These are phyloP conservation scores for Caenorhabditis plicata DNA, from an alignment of 2,888 invertebrate genomes.

Conservation along the genomic window DNA sequence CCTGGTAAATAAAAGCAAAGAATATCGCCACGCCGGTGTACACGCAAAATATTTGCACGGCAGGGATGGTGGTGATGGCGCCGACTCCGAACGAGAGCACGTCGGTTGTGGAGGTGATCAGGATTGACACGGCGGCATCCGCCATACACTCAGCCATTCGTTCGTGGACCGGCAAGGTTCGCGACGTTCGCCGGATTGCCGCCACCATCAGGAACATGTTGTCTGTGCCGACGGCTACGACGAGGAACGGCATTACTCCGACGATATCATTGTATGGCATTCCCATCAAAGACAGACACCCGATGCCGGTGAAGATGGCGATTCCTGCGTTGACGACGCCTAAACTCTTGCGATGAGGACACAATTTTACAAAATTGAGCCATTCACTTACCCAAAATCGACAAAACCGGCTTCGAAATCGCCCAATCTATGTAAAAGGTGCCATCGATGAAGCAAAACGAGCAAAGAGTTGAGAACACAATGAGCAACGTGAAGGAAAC, in stretches of 20 bases:
- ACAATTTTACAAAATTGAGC: background rate
- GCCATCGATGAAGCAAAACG: conserved; percentile 77
- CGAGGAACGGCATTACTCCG: conserved; percentile 88
- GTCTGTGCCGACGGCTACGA: conserved; percentile 93
- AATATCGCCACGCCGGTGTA: conserved; percentile 73
- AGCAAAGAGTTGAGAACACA: conserved; percentile 61
- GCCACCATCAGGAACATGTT: conserved; percentile 94
- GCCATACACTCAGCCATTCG: conserved; percentile 76
- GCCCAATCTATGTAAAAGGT: conserved; percentile 74
- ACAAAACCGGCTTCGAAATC: conserved; percentile 83
- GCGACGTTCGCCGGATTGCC: conserved; percentile 84
- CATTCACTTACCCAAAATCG: conserved; percentile 74
- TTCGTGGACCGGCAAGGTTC: conserved; percentile 69
- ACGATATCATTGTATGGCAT: conserved; percentile 92
- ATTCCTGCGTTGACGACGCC: conserved; percentile 85
- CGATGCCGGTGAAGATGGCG: conserved; percentile 87
- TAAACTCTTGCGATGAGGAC: background rate
- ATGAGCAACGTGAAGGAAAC: conserved; percentile 60
- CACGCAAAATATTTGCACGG: conserved; percentile 90
- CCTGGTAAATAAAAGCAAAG: conserved; percentile 64
- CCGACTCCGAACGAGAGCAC: conserved; percentile 65
- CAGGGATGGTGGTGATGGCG: conserved; percentile 87
- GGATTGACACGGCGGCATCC: conserved; percentile 90
- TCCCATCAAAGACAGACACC: conserved; percentile 83
- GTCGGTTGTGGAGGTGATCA: conserved; percentile 74